Evolutionary conservation across 2,797 vertebrate genomes (phyloP).

Genomic region (Pampus argenteus): DNA sequence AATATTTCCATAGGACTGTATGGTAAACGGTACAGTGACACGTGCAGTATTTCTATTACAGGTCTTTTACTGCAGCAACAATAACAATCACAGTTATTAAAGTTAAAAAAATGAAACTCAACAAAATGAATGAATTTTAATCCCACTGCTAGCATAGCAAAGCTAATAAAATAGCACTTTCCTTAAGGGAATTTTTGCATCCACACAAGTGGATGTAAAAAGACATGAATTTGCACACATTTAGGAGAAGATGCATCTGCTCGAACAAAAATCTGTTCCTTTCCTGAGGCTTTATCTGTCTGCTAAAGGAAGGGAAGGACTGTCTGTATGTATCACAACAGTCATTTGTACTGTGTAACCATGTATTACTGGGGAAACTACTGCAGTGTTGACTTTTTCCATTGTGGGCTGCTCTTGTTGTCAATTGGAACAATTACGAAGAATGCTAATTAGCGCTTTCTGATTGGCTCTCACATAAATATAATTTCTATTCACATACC

Average conservation of each 20-base stretch:
- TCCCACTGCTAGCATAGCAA: not conserved
- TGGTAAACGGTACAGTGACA: not conserved
- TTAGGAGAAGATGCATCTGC: not conserved
- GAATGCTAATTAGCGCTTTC: no score
- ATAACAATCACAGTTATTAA: not conserved
- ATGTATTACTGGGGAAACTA: no score
- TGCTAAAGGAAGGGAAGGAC: no score
- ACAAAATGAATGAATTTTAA: constrained; percentile 14
- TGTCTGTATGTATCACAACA: no score
- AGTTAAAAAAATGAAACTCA: not conserved
- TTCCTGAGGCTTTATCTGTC: no score
- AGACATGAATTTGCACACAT: not conserved
- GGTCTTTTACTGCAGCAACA: not conserved
- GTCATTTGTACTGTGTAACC: no score
- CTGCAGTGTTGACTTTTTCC: no score
- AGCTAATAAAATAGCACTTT: not conserved
- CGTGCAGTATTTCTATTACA: not conserved
- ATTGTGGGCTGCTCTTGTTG: no score
- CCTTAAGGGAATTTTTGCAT: constrained; percentile 21
- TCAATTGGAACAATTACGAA: no score
- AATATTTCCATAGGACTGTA: not conserved
- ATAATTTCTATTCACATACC: no score
- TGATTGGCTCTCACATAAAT: no score
- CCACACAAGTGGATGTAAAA: not conserved
- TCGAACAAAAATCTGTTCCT: not conserved